These are phyloP conservation scores for Leucopternis melanops DNA, from an alignment of 2,113 vertebrate species.

Conservation along the genomic window DNA sequence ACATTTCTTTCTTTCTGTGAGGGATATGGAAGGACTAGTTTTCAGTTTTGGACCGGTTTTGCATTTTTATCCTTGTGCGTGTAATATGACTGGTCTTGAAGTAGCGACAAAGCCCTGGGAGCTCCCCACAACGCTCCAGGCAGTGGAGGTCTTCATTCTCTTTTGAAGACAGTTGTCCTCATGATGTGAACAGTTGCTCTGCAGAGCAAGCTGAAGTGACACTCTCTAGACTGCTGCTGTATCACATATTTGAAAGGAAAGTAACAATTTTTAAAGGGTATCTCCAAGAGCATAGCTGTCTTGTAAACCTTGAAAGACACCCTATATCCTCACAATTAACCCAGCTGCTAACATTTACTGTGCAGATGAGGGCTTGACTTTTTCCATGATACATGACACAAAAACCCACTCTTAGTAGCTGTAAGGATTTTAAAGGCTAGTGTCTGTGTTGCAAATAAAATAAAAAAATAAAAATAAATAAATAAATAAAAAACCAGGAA, in stretches of 20 bases:
- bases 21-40: not conserved
- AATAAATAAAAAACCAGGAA: too few species aligned
- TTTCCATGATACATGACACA: not conserved
- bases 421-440: slow-evolving; percentile 1
- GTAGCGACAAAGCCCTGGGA: not conserved
- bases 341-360: slow-evolving; percentile 13
- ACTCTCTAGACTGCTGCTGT: not conserved
- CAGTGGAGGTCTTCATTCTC: not conserved
- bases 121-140: not conserved
- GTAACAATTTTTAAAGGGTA: not conserved
- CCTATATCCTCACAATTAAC: slow-evolving; percentile 23
- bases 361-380: slow-evolving; percentile 21
- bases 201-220: not conserved
- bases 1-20: not conserved
- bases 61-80: not conserved
- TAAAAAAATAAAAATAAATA: not conserved
- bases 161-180: not conserved
- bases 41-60: not conserved
- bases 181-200: not conserved
- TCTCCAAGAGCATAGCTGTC: not conserved
- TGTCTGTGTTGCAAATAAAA: not conserved
- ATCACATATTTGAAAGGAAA: not conserved
- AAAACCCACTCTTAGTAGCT: not conserved
- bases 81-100: not conserved
- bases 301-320: not conserved